Evolutionary conservation across 2,113 vertebrate genomes (phyloP).

Genomic region (Pollimyrus isidori): DNA sequence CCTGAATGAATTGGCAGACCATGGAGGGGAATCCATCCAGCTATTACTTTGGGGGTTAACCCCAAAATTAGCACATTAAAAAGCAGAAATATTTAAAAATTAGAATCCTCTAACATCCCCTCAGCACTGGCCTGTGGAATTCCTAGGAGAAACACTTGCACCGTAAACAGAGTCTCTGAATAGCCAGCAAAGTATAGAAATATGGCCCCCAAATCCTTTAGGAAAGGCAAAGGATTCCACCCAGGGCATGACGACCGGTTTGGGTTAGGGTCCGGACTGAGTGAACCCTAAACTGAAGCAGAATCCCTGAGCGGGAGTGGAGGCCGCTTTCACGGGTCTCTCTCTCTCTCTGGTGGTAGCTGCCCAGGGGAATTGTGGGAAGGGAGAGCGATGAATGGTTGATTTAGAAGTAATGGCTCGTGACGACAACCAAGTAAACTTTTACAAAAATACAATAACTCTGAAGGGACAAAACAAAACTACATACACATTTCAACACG

Average conservation of each 20-base stretch:
- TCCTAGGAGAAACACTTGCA: neutral
- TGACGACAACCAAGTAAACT: neutral
- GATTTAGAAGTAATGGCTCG: neutral
- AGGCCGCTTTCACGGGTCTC: neutral
- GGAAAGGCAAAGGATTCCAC: neutral
- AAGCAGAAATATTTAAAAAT: neutral
- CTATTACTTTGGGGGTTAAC: neutral
- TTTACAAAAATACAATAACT: neutral
- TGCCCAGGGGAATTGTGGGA: slow-evolving; percentile 4
- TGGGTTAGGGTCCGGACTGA: neutral
- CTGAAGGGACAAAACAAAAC: slow-evolving; percentile 9
- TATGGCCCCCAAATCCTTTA: neutral
- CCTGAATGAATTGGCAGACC: neutral
- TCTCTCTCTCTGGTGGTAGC: neutral
- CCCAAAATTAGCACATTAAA: neutral
- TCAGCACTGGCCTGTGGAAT: neutral
- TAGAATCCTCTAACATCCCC: neutral
- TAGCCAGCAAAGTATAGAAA: neutral
- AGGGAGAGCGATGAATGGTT: neutral
- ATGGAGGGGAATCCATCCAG: neutral
- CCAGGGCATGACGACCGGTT: neutral
- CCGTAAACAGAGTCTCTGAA: neutral
- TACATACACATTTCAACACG: neutral
- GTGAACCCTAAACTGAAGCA: neutral
- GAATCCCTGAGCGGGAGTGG: neutral